Evolutionary conservation across 2,888 invertebrate species (phyloP).

Genomic region (Eutolmus rufibarbis): DNA sequence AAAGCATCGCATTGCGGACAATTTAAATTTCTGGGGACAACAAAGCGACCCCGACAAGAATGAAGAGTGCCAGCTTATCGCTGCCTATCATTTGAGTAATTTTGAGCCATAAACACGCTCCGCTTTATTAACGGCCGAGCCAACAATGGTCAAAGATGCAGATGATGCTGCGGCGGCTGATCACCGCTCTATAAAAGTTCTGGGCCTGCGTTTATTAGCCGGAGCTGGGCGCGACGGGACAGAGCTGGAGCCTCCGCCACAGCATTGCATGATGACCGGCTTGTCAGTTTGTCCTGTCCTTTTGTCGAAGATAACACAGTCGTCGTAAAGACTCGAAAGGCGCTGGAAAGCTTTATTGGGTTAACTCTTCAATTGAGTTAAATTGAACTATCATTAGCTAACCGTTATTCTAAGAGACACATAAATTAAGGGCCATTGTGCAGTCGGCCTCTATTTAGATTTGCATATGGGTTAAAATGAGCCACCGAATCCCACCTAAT

Average conservation of each 20-base stretch:
- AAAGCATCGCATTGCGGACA: conserved; percentile 13
- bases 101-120: conserved; percentile 11
- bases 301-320: background rate
- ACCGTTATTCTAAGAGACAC: conserved; percentile 3
- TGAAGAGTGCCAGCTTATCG: conserved; percentile 6
- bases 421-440: background rate
- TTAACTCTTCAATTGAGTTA: conserved; percentile 58
- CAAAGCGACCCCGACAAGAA: conserved; percentile 20
- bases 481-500: background rate
- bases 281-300: background rate
- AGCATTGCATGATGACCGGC: background rate
- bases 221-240: background rate
- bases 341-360: conserved; percentile 27
- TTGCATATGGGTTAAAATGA: background rate
- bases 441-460: background rate
- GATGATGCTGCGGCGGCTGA: background rate
- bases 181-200: background rate
- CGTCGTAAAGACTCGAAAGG: background rate
- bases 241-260: background rate
- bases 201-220: background rate
- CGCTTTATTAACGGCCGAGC: background rate
- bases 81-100: conserved; percentile 20
- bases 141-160: conserved; percentile 24
- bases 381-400: conserved; percentile 55
- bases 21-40: conserved; percentile 24